These are phyloP conservation scores for Rhombomys opimus DNA, from an alignment of 2,113 vertebrate species.

Conservation along the genomic window DNA sequence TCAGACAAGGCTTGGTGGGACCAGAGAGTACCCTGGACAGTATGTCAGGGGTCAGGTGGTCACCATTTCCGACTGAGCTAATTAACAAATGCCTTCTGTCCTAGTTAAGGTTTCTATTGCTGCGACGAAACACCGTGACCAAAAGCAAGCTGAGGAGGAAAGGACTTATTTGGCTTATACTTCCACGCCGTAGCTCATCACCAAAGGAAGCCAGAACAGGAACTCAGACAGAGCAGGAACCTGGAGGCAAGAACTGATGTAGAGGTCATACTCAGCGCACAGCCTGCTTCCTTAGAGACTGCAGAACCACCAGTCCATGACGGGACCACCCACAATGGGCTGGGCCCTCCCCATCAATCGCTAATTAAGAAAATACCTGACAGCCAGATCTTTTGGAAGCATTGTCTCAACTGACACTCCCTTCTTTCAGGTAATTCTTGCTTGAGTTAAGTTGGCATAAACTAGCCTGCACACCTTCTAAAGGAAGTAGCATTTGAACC, in stretches of 20 bases:
- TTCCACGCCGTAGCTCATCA: neutral
- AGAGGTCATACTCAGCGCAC: neutral
- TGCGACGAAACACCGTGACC: neutral
- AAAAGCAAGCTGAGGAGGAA: neutral
- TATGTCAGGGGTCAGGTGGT: neutral
- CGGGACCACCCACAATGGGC: neutral
- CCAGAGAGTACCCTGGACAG: neutral
- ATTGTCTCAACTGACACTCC: neutral
- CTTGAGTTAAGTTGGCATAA: neutral
- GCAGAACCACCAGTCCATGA: neutral
- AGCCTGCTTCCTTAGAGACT: neutral
- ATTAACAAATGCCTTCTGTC: neutral
- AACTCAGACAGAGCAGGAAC: neutral
- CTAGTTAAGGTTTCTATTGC: neutral
- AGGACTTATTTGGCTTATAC: neutral
- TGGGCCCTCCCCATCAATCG: neutral
- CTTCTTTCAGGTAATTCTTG: neutral
- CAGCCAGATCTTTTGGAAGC: neutral
- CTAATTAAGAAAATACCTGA: neutral
- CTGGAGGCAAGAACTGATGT: neutral
- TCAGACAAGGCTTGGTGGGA: neutral
- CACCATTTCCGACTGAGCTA: neutral
- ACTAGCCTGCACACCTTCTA: neutral
- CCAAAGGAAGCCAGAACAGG: neutral
- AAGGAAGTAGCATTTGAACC: conserved; percentile 27